These are phyloP conservation scores for Lucilia sericata DNA, from an alignment of 1,140 invertebrate genomes.

Conservation along the genomic window DNA sequence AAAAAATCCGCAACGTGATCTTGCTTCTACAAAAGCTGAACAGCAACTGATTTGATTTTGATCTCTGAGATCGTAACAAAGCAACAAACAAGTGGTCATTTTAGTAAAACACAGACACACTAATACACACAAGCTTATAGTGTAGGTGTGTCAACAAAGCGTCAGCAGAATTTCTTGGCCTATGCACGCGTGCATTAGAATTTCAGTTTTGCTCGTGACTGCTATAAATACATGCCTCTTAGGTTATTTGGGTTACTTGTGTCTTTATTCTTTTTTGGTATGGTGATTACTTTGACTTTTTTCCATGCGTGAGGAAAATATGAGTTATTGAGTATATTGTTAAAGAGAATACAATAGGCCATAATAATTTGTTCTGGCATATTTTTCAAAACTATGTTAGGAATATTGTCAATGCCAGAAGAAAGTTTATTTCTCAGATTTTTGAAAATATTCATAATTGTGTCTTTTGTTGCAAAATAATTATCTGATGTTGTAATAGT, in stretches of 20 bases:
- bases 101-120: no score
- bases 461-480: not conserved
- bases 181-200: no score
- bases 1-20: no score
- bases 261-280: constrained; percentile 21
- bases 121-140: no score
- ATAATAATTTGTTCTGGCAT: constrained; percentile 24
- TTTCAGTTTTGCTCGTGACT: no score
- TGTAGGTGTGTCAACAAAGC: no score
- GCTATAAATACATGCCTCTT: not conserved
- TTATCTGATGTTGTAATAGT: not conserved
- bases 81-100: no score
- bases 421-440: constrained; percentile 14
- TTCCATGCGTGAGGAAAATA: constrained; percentile 30
- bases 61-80: no score
- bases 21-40: no score
- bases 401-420: constrained; percentile 18
- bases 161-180: no score
- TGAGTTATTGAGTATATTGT: constrained; percentile 33
- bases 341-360: constrained; percentile 31
- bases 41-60: no score
- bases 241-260: constrained; percentile 14
- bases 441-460: not conserved
- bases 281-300: constrained; percentile 24
- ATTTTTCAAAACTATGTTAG: constrained; percentile 35